These are phyloP conservation scores for Xenopus laevis DNA, from an alignment of 2,113 vertebrate species.

Conservation along the genomic window DNA sequence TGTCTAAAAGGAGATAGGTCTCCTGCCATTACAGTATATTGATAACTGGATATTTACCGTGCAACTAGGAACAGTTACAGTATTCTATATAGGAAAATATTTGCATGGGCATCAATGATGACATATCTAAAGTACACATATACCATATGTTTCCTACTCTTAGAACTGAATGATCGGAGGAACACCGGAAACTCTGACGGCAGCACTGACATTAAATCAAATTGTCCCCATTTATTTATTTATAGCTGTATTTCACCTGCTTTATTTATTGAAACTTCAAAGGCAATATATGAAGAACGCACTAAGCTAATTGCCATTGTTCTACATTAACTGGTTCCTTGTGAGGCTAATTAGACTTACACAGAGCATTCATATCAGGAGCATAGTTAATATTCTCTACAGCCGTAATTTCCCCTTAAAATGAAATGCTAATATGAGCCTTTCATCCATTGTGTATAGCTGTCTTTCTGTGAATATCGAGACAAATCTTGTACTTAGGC, in stretches of 20 bases:
- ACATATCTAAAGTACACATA: no score
- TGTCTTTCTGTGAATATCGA: background rate
- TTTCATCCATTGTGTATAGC: conserved; percentile 8
- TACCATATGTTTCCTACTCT: no score
- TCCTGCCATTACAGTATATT: no score
- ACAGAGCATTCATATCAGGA: background rate
- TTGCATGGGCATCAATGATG: no score
- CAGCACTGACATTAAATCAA: conserved; percentile 15
- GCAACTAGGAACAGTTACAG: no score
- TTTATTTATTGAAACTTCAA: background rate
- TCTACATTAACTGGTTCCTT: background rate
- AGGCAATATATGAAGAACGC: background rate
- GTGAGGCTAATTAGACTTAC: conserved; percentile 28
- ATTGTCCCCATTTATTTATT: conserved; percentile 15
- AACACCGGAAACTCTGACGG: no score
- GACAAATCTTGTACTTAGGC: background rate
- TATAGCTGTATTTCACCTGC: background rate
- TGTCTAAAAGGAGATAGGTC: no score
- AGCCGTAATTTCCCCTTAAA: background rate
- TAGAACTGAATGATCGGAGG: no score
- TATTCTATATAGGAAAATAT: no score
- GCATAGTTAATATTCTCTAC: conserved; percentile 7
- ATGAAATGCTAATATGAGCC: conserved; percentile 1
- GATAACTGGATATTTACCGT: no score
- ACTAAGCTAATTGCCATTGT: conserved; percentile 15